These are phyloP conservation scores for Sinonovacula constricta DNA, from an alignment of 1,140 invertebrate genomes.

Conservation along the genomic window DNA sequence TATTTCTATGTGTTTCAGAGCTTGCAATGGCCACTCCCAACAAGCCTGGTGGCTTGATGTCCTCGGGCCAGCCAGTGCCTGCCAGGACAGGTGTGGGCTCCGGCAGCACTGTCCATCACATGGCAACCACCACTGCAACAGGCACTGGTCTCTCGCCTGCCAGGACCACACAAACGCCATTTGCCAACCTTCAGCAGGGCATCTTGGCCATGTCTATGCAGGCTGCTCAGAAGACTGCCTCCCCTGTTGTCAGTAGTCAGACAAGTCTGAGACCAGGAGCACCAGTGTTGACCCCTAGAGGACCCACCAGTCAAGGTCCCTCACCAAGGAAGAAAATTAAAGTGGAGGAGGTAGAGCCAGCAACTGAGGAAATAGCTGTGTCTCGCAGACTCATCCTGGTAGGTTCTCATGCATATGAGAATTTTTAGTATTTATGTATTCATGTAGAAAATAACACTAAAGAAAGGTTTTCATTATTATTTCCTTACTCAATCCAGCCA, in stretches of 20 bases:
- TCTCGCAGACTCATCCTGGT: conserved; percentile 68
- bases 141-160: conserved; percentile 9
- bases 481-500: background rate
- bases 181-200: conserved; percentile 2
- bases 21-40: conserved; percentile 21
- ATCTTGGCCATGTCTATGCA: conserved; percentile 29
- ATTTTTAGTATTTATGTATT: background rate
- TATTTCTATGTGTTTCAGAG: background rate
- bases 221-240: conserved; percentile 42
- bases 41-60: background rate
- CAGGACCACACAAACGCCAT: background rate
- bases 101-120: background rate
- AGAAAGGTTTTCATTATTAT: background rate
- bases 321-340: conserved; percentile 76
- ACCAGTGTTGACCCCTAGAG: conserved; percentile 8
- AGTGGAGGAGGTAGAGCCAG: conserved; percentile 73
- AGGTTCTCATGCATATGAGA: background rate
- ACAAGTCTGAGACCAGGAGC: conserved; percentile 2
- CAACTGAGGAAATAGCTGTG: conserved; percentile 69
- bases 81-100: conserved; percentile 12
- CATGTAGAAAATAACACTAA: background rate
- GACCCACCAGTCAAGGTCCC: conserved; percentile 50
- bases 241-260: conserved; percentile 36
- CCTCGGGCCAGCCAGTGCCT: conserved; percentile 7
- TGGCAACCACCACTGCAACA: background rate